Base-by-base conservation (phyloP, 2,888 invertebrate species). In the Lucinisca nassula region DNA sequence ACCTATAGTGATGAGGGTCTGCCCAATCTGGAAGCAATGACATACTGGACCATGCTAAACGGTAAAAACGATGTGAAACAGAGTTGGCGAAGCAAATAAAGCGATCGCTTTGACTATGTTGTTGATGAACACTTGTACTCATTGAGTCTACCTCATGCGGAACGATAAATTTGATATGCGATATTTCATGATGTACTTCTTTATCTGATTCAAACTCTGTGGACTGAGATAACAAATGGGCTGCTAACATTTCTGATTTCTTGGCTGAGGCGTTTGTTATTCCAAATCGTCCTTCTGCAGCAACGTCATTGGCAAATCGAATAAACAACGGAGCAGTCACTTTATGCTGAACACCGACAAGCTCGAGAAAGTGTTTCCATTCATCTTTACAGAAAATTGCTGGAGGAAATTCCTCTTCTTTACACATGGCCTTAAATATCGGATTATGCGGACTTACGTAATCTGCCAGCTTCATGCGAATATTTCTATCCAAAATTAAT, bases 1-100 rank as follows among this genome's bases (percentile, higher is more conserved):
- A 45, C 1, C 30, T 0, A 67, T 35, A 35, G 8, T 3, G 6
- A 8, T 6, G 3, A 17, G 35, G 10, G 4, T 35, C 17, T 21
- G 10, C 67, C 10, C 10, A 67, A 24, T 38, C 1, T 14, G 84
- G 79, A 14, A 90, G 37, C n/a, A 92, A 17, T 35, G 72, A 30
- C 12, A 80, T 35, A 45, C 58, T 85, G 51, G 88, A 84, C 90
- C 90, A 92, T 8, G 80, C 85, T 21, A 86, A 32, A 3, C 32
- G 32, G 17, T 14, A 12, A 38, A 83, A n/a, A 0, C 12, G 6
- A 17, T 32, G 8, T 0, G 78, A 17, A 0, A 87, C 79, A 30
- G 90, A 67, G 21, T 72, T 49, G 21, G 75, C n/a, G 67, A 92
- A 91, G 58, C 83, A 83, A 55, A 91, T 87, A 10, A 92, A 72